These are phyloP conservation scores for Cynopterus sphinx DNA, from an alignment of 2,797 vertebrate genomes.

Conservation along the genomic window DNA sequence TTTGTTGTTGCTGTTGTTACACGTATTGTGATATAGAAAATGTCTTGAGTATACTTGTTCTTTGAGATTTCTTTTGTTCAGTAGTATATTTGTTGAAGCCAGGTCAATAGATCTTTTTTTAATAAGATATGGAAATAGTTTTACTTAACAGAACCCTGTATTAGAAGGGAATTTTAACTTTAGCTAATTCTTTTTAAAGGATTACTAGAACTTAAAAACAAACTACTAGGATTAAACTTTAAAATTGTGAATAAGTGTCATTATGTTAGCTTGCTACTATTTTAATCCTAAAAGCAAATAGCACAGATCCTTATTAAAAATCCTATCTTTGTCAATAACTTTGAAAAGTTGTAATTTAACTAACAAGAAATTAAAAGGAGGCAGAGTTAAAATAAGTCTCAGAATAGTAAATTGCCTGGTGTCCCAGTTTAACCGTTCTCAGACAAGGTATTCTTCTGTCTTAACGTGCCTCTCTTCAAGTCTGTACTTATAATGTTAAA, in stretches of 20 bases:
- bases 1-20: neutral
- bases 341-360: constrained; percentile 32
- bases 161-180: constrained; percentile 37
- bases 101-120: neutral
- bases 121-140: neutral
- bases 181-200: constrained; percentile 15
- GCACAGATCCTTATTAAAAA: neutral
- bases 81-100: neutral
- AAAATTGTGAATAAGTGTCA: constrained; percentile 10
- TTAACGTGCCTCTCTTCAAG: constrained; percentile 5
- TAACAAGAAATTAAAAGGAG: constrained; percentile 35
- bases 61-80: constrained; percentile 37
- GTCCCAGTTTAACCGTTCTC: constrained; percentile 2
- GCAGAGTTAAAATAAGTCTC: neutral
- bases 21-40: neutral
- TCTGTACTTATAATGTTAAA: neutral
- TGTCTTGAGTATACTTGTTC: constrained; percentile 36
- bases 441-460: neutral
- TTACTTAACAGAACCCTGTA: constrained; percentile 14
- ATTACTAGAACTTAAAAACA: constrained; percentile 44
- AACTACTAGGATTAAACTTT: constrained; percentile 27
- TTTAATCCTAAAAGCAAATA: constrained; percentile 49
- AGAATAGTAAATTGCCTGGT: neutral
- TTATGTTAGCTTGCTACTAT: constrained; percentile 26
- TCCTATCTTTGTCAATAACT: neutral